Evolutionary conservation across 2,797 vertebrate genomes (phyloP).

Genomic region (Platalea minor): DNA sequence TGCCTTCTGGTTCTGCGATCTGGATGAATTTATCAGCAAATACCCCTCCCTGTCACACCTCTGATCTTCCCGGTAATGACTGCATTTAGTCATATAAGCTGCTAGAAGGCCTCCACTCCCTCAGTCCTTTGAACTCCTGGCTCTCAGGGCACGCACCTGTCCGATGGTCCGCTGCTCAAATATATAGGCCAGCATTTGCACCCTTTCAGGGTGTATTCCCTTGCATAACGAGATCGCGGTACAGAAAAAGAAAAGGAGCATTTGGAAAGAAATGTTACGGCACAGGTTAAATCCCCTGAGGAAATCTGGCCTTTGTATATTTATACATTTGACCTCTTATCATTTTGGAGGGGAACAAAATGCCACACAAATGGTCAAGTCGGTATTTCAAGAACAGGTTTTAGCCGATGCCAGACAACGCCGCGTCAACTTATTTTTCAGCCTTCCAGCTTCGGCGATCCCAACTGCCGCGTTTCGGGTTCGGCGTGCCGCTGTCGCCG

Average conservation of each 20-base stretch:
- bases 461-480: background rate
- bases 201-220: too few relatives aligned
- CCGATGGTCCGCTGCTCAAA: background rate
- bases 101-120: background rate
- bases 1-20: background rate
- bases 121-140: background rate
- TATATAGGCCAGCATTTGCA: background rate
- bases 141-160: background rate
- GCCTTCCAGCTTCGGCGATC: background rate
- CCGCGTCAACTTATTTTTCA: background rate
- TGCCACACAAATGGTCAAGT: too few relatives aligned
- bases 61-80: background rate
- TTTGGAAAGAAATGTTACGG: background rate
- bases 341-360: background rate
- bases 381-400: background rate
- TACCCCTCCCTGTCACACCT: background rate
- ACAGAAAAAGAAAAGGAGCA: background rate
- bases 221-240: background rate
- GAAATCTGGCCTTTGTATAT: background rate
- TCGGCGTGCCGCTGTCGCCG: background rate
- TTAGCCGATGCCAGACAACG: background rate
- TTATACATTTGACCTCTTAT: background rate
- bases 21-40: background rate
- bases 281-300: background rate
- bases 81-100: background rate